phyloP scores from a whole-genome alignment of 2,113 vertebrate genomes.

The Chaetura pelagica region DNA sequence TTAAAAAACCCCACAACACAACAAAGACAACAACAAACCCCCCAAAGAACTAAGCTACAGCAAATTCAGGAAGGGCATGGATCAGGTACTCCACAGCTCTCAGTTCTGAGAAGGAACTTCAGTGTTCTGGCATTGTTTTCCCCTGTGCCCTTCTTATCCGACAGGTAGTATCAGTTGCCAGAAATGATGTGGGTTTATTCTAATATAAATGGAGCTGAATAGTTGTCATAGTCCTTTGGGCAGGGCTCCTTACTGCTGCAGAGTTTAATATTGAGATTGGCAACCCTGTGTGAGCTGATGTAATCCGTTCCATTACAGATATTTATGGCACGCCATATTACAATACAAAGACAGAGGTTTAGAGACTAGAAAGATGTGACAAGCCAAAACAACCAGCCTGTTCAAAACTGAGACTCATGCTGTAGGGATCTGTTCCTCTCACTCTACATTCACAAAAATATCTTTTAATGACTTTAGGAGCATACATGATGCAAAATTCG shows the following conservation, averaged over 20 bases:
- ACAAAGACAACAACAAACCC: not conserved
- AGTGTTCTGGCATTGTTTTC: slow-evolving; percentile 20
- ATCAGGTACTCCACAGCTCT: not conserved
- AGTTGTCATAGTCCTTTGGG: slow-evolving; percentile 65
- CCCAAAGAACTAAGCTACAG: not conserved
- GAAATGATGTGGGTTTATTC: slow-evolving; percentile 41
- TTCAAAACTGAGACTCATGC: not conserved
- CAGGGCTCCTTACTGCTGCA: slow-evolving; percentile 51
- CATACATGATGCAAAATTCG: not conserved
- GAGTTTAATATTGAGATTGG: slow-evolving; percentile 63
- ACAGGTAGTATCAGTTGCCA: slow-evolving; percentile 46
- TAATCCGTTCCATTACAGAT: slow-evolving; percentile 60
- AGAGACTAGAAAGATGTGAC: slow-evolving; percentile 12
- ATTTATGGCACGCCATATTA: slow-evolving; percentile 7
- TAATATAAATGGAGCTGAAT: slow-evolving; percentile 52
- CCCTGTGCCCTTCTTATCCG: slow-evolving; percentile 60
- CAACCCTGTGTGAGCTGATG: slow-evolving; percentile 45
- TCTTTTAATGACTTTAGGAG: not conserved
- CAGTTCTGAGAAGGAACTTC: slow-evolving; percentile 30
- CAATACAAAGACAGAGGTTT: slow-evolving; percentile 29
- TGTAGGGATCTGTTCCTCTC: not conserved
- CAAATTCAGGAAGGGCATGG: not conserved
- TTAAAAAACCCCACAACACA: not conserved
- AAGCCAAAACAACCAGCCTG: slow-evolving; percentile 13
- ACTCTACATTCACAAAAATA: not conserved